Evolutionary conservation across 1,140 invertebrate species (phyloP), one percentile per base, ranked within the genome.

Genomic region (Hetaerina americana): DNA sequence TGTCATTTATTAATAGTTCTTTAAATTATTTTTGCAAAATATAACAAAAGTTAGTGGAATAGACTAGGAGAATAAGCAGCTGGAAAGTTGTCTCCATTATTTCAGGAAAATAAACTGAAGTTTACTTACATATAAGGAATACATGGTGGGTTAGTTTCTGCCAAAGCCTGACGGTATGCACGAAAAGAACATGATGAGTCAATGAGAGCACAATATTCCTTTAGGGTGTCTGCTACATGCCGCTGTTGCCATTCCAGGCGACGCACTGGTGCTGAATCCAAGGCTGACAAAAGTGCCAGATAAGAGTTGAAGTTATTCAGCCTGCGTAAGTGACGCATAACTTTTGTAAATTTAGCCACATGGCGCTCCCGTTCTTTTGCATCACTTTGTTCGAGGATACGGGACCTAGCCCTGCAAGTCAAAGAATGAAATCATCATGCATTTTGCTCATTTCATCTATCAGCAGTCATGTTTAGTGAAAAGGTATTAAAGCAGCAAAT

Each of bases 251-350:
- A 99, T 80, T 98, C 96, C 68, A 99, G 85, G 75, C 97, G 83
- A 73, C 94, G 85, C 72, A 99, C 92, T 3, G 97, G 97, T 6
- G 96, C 95, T 29, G 96, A 99, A 82, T 98, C 96, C 69, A 99
- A 83, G 25, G 97, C 97, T 10, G 96, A 97, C 27, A 99, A 83
- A 73, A 99, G 84, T 5, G 97, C 97, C 74, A 99, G 83, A 84
- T 98, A 98, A 49, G 96, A 98, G 84, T 99, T 99, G 79, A 98
- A 99, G 82, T 99, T 99, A 80, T 96, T 97, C 79, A 99, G 91
- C 80, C 97, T 97, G 73, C 96, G 85, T 72, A 99, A 83, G 78
- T 95, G 91, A 83, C 97, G 97, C 96, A 99, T 98, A 68, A 99
- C 96, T 82, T 99, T 99, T 40, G 99, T 93, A 79, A 98, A 97